Evolutionary conservation across 2,888 invertebrate genomes (phyloP).

Genomic region (Drymonia ruficornis): DNA sequence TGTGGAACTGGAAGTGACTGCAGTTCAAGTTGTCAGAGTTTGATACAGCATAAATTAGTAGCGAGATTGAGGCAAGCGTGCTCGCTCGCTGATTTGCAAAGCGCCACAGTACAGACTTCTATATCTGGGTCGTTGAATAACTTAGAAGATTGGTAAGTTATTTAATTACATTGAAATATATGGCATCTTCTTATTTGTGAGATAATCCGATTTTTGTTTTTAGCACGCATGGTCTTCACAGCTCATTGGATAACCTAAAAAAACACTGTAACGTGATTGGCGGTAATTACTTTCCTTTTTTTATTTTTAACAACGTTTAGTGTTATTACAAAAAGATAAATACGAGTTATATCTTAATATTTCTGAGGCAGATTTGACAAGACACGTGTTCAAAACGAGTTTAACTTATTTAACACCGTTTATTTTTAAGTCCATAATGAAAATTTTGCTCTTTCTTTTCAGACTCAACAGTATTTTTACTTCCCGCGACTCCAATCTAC

Average conservation of each 20-base stretch:
- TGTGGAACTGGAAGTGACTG: slow-evolving; percentile 23
- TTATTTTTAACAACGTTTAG: not conserved
- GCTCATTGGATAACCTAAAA: slow-evolving; percentile 68
- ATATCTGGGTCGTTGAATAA: slow-evolving; percentile 64
- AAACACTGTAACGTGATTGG: slow-evolving; percentile 30
- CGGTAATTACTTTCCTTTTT: slow-evolving; percentile 5
- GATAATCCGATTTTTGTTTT: slow-evolving; percentile 26
- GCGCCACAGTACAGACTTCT: slow-evolving; percentile 43
- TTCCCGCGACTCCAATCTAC: slow-evolving; percentile 69
- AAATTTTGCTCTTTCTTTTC: slow-evolving; percentile 37
- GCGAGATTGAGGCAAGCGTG: slow-evolving; percentile 65
- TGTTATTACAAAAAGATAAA: too few relatives aligned
- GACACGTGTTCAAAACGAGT: too few relatives aligned
- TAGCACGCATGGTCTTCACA: slow-evolving; percentile 55
- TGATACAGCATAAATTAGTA: slow-evolving; percentile 65
- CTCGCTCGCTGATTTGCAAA: slow-evolving; percentile 67
- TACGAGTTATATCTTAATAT: too few relatives aligned
- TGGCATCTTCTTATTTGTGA: not conserved
- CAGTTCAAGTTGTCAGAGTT: slow-evolving; percentile 40
- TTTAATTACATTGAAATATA: not conserved
- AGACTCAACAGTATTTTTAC: slow-evolving; percentile 60
- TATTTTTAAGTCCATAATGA: too few relatives aligned
- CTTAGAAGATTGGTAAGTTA: slow-evolving; percentile 48
- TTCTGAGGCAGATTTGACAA: too few relatives aligned
- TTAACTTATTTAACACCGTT: too few relatives aligned